Conservation (phyloP, 2,888 invertebrate species). For the Acrobasis suavella region DNA sequence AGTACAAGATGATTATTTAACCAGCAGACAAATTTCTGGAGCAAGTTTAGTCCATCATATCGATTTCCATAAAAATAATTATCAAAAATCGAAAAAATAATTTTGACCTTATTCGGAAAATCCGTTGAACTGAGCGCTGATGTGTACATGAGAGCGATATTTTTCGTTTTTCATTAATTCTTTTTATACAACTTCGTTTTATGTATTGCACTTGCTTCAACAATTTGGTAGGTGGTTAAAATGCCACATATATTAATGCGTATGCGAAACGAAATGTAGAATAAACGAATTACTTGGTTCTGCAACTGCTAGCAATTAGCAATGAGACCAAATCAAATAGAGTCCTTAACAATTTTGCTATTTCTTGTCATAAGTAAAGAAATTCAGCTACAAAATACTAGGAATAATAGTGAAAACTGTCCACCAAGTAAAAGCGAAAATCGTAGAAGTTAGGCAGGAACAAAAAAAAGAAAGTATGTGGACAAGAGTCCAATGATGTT, state of each 20-base stretch:
- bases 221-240: background rate
- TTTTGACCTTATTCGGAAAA: too few species aligned
- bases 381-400: constrained; percentile 10
- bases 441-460: background rate
- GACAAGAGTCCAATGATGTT: background rate
- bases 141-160: too few species aligned
- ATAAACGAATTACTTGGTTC: background rate
- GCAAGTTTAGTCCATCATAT: too few species aligned
- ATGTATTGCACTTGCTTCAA: too few species aligned
- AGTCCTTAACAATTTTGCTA: background rate
- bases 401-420: constrained; percentile 8
- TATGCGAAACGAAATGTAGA: too few species aligned
- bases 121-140: too few species aligned
- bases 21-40: too few species aligned
- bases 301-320: background rate
- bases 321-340: background rate
- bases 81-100: too few species aligned
- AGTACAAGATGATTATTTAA: too few species aligned
- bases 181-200: too few species aligned
- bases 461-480: background rate
- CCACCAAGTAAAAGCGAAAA: constrained; percentile 12
- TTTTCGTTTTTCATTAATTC: too few species aligned
- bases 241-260: background rate
- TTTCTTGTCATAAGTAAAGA: constrained; percentile 9
- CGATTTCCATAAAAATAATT: too few species aligned